Percentiles rank a stretch among this genome's conserved stretches.
Conservation (phyloP, 2,888 invertebrate species). For the Euzophera pinguis region DNA sequence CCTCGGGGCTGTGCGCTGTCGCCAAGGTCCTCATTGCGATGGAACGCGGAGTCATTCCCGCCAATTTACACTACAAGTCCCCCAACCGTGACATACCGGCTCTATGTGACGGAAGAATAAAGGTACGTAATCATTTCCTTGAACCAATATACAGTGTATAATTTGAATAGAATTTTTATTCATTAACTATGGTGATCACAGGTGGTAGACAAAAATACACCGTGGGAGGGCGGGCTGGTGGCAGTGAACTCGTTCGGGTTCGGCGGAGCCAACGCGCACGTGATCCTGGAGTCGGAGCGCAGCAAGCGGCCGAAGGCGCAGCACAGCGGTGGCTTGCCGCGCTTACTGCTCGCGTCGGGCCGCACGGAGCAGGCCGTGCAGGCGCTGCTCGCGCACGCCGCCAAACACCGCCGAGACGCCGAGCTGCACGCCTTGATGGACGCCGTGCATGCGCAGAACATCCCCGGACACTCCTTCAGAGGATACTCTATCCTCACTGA, state of each 20-base stretch:
- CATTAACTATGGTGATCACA: too few species aligned
- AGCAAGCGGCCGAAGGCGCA: conserved; percentile 76
- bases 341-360: conserved; percentile 87
- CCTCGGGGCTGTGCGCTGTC: conserved; percentile 93
- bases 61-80: conserved; percentile 91
- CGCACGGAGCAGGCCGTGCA: conserved; percentile 90
- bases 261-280: conserved; percentile 95
- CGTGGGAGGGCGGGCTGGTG: conserved; percentile 93
- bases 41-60: conserved; percentile 93
- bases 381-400: conserved; percentile 82
- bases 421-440: conserved; percentile 89
- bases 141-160: too few species aligned
- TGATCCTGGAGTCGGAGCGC: conserved; percentile 89
- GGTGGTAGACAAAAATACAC: conserved; percentile 90
- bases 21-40: conserved; percentile 95
- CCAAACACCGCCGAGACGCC: conserved; percentile 81
- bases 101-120: conserved; percentile 91
- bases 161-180: too few species aligned
- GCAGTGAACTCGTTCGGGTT: conserved; percentile 99
- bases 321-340: conserved; percentile 49
- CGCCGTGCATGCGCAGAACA: conserved; percentile 84
- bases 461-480: conserved; percentile 88
- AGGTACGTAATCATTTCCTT: conserved; percentile 79
- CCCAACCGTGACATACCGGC: conserved; percentile 96
- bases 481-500: conserved; percentile 86